Conservation (phyloP, 2,888 invertebrate species). For the Quadroppia sp. region DNA sequence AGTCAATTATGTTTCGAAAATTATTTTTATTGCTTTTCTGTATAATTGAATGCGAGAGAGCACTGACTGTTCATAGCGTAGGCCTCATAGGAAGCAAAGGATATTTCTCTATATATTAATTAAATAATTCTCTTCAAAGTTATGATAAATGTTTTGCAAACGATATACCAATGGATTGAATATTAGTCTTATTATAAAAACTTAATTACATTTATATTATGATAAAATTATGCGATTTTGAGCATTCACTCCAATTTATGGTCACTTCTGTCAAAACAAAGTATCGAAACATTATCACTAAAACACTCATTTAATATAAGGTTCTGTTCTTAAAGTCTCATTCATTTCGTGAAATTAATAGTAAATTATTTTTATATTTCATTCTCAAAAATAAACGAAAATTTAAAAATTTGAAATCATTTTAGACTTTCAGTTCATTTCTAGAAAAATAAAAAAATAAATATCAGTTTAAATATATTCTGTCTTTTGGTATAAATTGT, state of each 20-base stretch:
- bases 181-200: not conserved
- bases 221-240: not conserved
- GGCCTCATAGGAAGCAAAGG: no score
- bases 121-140: not conserved
- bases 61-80: not conserved
- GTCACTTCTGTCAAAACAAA: not conserved
- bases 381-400: no score
- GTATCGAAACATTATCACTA: not conserved
- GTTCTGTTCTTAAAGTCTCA: not conserved
- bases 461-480: not conserved
- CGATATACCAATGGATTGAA: not conserved
- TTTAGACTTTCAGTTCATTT: not conserved
- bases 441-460: not conserved
- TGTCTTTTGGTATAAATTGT: not conserved
- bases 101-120: not conserved
- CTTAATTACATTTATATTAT: not conserved
- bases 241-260: not conserved
- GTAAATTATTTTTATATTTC: no score
- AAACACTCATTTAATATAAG: not conserved
- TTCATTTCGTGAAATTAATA: no score
- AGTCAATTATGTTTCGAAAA: conserved; percentile 7
- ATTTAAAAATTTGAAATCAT: not conserved
- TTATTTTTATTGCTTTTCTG: not conserved
- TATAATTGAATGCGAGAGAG: not conserved
- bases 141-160: not conserved